phyloP scores from a whole-genome alignment of 2,797 vertebrate species.

The Acrossocheilus fasciatus region DNA sequence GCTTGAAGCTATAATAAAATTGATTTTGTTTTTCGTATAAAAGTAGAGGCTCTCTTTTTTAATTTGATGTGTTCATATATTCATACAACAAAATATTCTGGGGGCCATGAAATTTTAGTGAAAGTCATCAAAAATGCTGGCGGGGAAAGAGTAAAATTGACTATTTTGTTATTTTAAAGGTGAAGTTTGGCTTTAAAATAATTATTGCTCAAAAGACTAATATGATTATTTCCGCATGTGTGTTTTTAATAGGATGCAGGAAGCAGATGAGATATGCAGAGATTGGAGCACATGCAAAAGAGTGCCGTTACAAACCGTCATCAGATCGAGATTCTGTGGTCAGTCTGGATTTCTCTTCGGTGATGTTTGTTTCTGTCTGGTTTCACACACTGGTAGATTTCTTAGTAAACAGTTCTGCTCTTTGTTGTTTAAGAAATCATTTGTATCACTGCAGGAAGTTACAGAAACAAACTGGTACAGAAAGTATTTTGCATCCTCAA shows the following conservation, averaged over 20 bases:
- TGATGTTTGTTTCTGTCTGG: not conserved
- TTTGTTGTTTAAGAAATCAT: not conserved
- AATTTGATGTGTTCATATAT: too few relatives aligned
- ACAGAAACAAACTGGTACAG: slow-evolving; percentile 76
- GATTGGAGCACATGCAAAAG: slow-evolving; percentile 70
- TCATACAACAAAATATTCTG: too few relatives aligned
- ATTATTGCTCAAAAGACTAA: not conserved
- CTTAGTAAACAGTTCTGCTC: not conserved
- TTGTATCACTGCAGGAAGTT: not conserved
- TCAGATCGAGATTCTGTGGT: slow-evolving; percentile 75
- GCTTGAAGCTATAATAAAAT: too few relatives aligned
- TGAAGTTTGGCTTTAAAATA: not conserved
- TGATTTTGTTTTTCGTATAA: too few relatives aligned
- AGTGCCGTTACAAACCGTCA: slow-evolving; percentile 71
- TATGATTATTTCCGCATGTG: not conserved
- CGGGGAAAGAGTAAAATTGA: not conserved
- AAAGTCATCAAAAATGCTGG: too few relatives aligned
- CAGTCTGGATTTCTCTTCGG: slow-evolving; percentile 45
- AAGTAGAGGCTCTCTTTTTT: too few relatives aligned
- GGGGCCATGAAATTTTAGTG: too few relatives aligned
- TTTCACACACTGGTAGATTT: not conserved
- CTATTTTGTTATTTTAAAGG: not conserved
- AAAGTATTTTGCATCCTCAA: slow-evolving; percentile 67
- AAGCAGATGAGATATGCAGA: slow-evolving; percentile 68
- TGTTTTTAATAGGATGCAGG: slow-evolving; percentile 68